Conservation (phyloP, 30 jellyfish, hydroid and myxozoan genomes). For the Pseudorhiza aurosa region DNA sequence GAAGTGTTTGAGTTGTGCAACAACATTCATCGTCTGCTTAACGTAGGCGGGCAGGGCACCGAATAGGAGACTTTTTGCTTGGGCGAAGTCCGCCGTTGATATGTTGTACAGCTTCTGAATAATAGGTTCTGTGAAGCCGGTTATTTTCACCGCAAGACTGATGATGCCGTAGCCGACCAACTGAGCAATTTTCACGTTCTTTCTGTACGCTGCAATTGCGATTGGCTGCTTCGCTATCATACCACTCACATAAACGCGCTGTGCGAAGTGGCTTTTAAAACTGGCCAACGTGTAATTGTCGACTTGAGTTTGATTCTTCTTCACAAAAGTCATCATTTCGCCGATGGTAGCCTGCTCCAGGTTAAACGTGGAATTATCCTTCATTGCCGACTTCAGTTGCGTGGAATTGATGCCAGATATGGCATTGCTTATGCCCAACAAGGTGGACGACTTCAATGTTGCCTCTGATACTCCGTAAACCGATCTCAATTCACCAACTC, state of each 20-base stretch:
- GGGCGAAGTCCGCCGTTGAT: background rate
- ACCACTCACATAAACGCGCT: too few species aligned
- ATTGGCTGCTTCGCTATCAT: conserved; percentile 39
- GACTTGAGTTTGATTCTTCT: background rate
- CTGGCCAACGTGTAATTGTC: background rate
- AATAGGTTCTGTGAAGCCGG: conserved; percentile 2
- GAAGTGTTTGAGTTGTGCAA: background rate
- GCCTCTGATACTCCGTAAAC: too few species aligned
- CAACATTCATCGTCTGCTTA: background rate
- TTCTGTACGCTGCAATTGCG: background rate
- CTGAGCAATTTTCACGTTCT: background rate
- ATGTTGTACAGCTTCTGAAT: conserved; percentile 2
- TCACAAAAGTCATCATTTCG: background rate
- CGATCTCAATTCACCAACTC: too few species aligned
- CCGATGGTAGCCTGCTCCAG: too few species aligned
- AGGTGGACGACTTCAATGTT: too few species aligned
- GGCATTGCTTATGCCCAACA: too few species aligned
- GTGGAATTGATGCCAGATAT: too few species aligned
- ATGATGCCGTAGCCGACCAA: background rate
- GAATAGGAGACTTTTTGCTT: background rate
- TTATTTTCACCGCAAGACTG: background rate
- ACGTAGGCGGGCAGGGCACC: background rate
- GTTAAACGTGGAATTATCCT: too few species aligned
- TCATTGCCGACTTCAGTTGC: too few species aligned
- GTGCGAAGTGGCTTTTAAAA: background rate